phyloP scores from a whole-genome alignment of 2,888 invertebrate species.

The Iphiclides podalirius region DNA sequence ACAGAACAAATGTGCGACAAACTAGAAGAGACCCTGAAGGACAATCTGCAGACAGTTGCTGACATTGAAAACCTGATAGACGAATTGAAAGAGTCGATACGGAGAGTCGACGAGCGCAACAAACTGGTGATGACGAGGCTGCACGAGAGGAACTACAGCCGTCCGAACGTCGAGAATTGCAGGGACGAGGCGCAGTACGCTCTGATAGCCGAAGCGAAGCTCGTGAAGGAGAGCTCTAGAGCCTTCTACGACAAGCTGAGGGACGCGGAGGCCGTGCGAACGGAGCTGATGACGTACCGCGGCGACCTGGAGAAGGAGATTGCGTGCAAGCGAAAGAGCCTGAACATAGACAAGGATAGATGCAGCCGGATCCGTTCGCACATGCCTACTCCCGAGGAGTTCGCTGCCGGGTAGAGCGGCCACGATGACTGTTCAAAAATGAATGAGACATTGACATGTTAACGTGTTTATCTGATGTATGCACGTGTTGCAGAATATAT shows the following conservation, averaged over 20 bases:
- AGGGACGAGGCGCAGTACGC: constrained; percentile 89
- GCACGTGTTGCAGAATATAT: background rate
- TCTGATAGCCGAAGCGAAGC: constrained; percentile 86
- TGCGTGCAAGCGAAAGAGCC: constrained; percentile 84
- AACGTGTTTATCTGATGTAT: background rate
- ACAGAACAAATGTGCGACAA: constrained; percentile 85
- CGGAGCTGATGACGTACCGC: constrained; percentile 81
- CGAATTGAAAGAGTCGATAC: constrained; percentile 83
- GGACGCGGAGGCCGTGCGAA: constrained; percentile 78
- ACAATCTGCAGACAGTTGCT: constrained; percentile 86
- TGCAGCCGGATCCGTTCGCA: constrained; percentile 81
- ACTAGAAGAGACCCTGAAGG: constrained; percentile 84
- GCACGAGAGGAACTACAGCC: constrained; percentile 82
- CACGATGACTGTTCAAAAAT: too few species aligned
- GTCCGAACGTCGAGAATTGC: constrained; percentile 91
- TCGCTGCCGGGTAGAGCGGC: constrained; percentile 75
- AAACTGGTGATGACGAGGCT: constrained; percentile 92
- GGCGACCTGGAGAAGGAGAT: constrained; percentile 85
- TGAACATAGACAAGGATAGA: constrained; percentile 84
- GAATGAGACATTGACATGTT: too few species aligned
- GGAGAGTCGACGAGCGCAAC: constrained; percentile 86
- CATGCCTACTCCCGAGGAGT: constrained; percentile 84
- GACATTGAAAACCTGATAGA: constrained; percentile 88
- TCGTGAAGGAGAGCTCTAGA: constrained; percentile 62
- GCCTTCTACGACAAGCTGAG: constrained; percentile 81